A percentile compares a stretch with the other conserved stretches of the same genome.
These are phyloP conservation scores for Marisa cornuarietis DNA, from an alignment of 1,140 invertebrate species.

Conservation along the genomic window DNA sequence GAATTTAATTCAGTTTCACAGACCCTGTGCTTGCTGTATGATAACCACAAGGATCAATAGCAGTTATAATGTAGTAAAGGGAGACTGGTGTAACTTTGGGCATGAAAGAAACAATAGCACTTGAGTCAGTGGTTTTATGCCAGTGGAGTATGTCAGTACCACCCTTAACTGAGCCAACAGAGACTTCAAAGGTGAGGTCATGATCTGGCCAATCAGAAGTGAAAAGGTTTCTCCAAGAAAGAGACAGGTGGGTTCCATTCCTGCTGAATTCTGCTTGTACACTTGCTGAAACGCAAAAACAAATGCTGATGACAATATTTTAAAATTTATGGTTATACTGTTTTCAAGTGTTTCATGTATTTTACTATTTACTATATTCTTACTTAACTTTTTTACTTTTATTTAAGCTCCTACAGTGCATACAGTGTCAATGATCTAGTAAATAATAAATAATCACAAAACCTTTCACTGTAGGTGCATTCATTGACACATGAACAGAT, in stretches of 20 bases:
- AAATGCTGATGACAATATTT: no score
- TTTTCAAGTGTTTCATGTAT: no score
- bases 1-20: not conserved
- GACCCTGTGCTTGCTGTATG: not conserved
- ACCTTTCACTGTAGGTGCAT: slow-evolving; percentile 10
- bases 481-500: not conserved
- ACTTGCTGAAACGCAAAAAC: not conserved
- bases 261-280: not conserved
- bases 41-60: slow-evolving; percentile 12
- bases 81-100: not conserved
- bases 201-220: slow-evolving; percentile 3
- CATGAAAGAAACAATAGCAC: slow-evolving; percentile 24
- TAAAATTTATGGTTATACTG: no score
- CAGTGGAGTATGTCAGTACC: slow-evolving; percentile 36
- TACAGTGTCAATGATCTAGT: not conserved
- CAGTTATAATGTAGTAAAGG: not conserved
- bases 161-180: slow-evolving; percentile 25
- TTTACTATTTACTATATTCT: not conserved
- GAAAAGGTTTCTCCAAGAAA: slow-evolving; percentile 33
- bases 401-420: not conserved
- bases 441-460: not conserved
- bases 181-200: slow-evolving; percentile 33
- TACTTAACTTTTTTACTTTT: not conserved
- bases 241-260: slow-evolving; percentile 5
- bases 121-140: slow-evolving; percentile 25